phyloP scores from a whole-genome alignment of 2,888 invertebrate genomes.

The Chloromyia formosa region DNA sequence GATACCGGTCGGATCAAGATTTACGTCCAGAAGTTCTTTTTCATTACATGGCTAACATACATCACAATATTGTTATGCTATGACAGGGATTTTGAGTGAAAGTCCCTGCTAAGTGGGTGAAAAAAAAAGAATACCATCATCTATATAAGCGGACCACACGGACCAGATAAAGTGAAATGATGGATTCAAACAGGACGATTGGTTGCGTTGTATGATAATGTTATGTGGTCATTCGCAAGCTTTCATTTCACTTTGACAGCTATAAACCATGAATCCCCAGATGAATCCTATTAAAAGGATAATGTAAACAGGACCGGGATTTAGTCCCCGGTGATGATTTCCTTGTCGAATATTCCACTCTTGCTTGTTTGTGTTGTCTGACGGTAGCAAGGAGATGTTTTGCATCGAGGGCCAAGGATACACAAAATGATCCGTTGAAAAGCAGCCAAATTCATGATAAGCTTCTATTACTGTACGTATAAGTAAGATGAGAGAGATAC shows the following conservation, averaged over 20 bases:
- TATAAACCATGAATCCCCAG: slow-evolving; percentile 25
- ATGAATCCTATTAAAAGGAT: slow-evolving; percentile 41
- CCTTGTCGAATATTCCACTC: not conserved
- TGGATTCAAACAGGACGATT: slow-evolving; percentile 14
- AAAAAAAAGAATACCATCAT: not conserved
- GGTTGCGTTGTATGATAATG: not conserved
- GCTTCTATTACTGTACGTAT: too few species aligned
- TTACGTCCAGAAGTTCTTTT: slow-evolving; percentile 28
- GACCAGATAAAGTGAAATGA: not conserved
- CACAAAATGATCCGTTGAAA: too few species aligned
- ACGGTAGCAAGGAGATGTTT: not conserved
- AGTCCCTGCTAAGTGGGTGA: not conserved
- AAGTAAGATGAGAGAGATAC: too few species aligned
- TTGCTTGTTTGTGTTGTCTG: not conserved
- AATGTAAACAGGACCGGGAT: slow-evolving; percentile 26
- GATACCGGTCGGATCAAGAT: slow-evolving; percentile 41
- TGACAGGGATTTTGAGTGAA: slow-evolving; percentile 8
- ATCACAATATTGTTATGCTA: not conserved
- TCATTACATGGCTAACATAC: slow-evolving; percentile 15
- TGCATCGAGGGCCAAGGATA: too few species aligned
- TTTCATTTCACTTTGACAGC: slow-evolving; percentile 37
- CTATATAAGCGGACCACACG: too few species aligned
- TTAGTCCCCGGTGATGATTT: not conserved
- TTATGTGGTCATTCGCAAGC: not conserved
- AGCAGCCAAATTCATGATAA: too few species aligned